Evolutionary conservation across 2,888 invertebrate genomes (phyloP).

Genomic region (Dasypolia templi): DNA sequence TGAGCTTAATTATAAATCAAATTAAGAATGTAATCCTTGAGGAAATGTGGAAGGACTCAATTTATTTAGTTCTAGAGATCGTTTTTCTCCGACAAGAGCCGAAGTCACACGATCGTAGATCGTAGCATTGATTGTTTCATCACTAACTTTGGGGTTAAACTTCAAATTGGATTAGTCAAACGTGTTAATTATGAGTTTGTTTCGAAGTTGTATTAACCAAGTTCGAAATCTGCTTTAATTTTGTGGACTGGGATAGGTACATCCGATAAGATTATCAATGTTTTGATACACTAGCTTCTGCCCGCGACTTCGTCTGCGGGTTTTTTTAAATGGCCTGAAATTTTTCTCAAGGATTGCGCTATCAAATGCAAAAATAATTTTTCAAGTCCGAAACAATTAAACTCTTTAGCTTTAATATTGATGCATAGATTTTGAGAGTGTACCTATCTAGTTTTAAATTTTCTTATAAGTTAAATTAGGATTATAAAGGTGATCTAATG

Average conservation of each 20-base stretch:
- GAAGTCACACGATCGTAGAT: not conserved
- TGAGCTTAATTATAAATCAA: conserved; percentile 26
- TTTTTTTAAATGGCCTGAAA: not conserved
- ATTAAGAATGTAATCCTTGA: conserved; percentile 29
- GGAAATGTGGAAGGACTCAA: conserved; percentile 7
- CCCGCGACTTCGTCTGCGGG: not conserved
- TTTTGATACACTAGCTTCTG: not conserved
- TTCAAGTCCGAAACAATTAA: not conserved
- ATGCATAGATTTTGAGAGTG: not conserved
- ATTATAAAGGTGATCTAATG: conserved; percentile 47
- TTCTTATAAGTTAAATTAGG: conserved; percentile 21
- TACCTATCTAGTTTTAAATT: not conserved
- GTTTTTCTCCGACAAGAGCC: conserved; percentile 17
- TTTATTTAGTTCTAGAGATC: conserved; percentile 3
- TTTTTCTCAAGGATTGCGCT: not conserved
- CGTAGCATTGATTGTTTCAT: conserved; percentile 24
- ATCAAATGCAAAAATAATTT: not conserved
- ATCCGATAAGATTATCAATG: not conserved
- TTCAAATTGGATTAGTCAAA: conserved; percentile 15
- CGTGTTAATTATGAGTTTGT: not conserved
- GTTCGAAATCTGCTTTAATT: not conserved
- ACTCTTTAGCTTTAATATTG: not conserved
- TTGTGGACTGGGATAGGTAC: not conserved
- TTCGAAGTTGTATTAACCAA: conserved; percentile 10
- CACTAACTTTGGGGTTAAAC: conserved; percentile 3